A percentile compares a stretch with the other conserved stretches of the same genome.
Conservation (phyloP, 2,888 invertebrate genomes). For the Alviniconcha strummeri region DNA sequence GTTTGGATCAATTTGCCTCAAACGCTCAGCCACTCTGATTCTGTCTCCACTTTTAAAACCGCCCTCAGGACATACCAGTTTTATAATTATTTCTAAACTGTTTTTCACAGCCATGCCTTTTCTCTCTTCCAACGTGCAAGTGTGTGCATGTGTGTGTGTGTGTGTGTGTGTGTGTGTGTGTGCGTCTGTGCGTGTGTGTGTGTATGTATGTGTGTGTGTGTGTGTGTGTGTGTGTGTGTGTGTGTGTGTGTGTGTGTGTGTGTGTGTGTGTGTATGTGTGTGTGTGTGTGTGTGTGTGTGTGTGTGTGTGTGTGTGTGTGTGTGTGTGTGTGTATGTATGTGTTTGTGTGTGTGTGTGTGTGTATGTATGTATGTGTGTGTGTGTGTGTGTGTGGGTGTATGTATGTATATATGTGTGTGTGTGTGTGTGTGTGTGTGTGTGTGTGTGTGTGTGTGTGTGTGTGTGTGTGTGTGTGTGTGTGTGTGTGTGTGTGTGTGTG, state of each 20-base stretch:
- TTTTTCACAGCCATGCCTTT: too few relatives aligned
- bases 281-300: not conserved
- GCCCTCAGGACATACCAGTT: too few relatives aligned
- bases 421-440: not conserved
- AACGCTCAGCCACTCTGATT: too few relatives aligned
- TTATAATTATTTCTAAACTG: too few relatives aligned
- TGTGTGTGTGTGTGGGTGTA: not conserved
- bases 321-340: constrained; percentile 5
- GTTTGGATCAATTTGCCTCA: too few relatives aligned
- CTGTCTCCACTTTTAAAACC: too few relatives aligned
- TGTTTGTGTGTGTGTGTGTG: constrained; percentile 7
- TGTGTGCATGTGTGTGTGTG: constrained; percentile 1
- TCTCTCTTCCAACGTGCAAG: not conserved
- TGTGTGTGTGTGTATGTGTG: not conserved
- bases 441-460: constrained; percentile 14
- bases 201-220: not conserved
- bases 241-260: constrained; percentile 13
- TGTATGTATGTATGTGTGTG: not conserved
- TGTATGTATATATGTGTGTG: too few relatives aligned
- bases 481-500: constrained; percentile 13
- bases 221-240: not conserved
- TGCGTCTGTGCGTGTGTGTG: not conserved
- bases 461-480: constrained; percentile 5
- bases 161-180: constrained; percentile 12
- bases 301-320: constrained; percentile 2